Conservation (phyloP, 2,113 vertebrate genomes). For the Rhodinocichla rosea region DNA sequence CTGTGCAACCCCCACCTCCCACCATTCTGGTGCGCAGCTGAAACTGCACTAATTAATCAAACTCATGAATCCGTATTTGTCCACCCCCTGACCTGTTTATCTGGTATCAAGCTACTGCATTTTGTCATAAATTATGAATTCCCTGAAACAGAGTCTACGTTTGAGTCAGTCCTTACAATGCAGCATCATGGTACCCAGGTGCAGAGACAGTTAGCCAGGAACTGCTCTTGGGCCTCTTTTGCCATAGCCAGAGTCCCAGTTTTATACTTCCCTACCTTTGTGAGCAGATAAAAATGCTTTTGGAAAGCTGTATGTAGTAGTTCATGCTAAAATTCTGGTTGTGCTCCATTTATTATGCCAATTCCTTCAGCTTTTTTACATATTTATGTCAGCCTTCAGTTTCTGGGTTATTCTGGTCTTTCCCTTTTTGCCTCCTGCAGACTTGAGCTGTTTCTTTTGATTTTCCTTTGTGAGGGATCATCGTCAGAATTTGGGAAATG, state of each 20-base stretch:
- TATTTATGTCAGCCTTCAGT: background rate
- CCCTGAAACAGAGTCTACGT: background rate
- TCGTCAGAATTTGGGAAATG: background rate
- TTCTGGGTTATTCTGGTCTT: background rate
- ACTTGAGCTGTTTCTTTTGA: background rate
- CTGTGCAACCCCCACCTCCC: no score
- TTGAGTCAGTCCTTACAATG: background rate
- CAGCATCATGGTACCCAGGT: background rate
- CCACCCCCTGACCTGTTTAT: background rate
- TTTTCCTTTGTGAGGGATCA: rapidly evolving
- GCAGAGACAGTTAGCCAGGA: background rate
- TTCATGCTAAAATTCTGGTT: background rate
- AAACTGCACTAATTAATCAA: background rate
- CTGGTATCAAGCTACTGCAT: background rate
- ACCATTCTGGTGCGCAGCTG: background rate
- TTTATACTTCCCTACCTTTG: background rate
- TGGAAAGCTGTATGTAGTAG: background rate
- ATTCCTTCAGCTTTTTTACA: background rate
- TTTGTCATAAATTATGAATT: background rate
- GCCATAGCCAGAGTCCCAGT: background rate
- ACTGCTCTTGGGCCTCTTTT: background rate
- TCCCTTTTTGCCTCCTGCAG: background rate
- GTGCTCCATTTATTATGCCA: background rate
- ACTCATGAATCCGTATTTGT: background rate
- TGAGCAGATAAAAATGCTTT: background rate